phyloP scores from a whole-genome alignment of 2,888 invertebrate species.

The Zhuqinia jingwanae region DNA sequence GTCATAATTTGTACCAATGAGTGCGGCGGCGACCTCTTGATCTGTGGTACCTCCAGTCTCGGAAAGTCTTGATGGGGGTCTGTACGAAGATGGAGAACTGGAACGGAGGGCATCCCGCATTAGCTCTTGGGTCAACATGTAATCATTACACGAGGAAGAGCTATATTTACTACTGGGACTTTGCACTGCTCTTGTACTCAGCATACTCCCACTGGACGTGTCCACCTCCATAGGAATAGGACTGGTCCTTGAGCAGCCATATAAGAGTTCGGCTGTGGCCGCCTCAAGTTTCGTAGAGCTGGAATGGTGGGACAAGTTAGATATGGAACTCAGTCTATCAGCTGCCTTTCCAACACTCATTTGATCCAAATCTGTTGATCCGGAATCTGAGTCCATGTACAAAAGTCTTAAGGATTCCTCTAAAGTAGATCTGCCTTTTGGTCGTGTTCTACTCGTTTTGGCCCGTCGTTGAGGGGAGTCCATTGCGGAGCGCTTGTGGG shows the following conservation, averaged over 20 bases:
- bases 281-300: conserved; percentile 59
- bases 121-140: conserved; percentile 73
- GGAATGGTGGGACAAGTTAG: conserved; percentile 69
- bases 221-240: conserved; percentile 75
- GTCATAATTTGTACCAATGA: conserved; percentile 78
- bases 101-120: conserved; percentile 72
- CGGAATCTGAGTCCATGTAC: conserved; percentile 76
- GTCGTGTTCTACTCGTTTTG: conserved; percentile 70
- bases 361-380: conserved; percentile 70
- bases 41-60: conserved; percentile 83
- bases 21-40: conserved; percentile 83
- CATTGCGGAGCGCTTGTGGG: conserved; percentile 60
- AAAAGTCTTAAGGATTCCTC: conserved; percentile 78
- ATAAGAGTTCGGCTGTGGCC: conserved; percentile 60
- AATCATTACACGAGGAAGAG: conserved; percentile 73
- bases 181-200: conserved; percentile 75
- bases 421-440: conserved; percentile 74
- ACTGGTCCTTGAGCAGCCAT: conserved; percentile 70
- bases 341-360: conserved; percentile 50
- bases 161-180: conserved; percentile 73
- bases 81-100: conserved; percentile 80
- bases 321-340: conserved; percentile 65
- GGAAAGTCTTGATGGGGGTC: conserved; percentile 85
- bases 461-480: conserved; percentile 70
- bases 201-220: conserved; percentile 68